Conservation (phyloP, 2,113 vertebrate genomes). For the Pteropus alecto region DNA sequence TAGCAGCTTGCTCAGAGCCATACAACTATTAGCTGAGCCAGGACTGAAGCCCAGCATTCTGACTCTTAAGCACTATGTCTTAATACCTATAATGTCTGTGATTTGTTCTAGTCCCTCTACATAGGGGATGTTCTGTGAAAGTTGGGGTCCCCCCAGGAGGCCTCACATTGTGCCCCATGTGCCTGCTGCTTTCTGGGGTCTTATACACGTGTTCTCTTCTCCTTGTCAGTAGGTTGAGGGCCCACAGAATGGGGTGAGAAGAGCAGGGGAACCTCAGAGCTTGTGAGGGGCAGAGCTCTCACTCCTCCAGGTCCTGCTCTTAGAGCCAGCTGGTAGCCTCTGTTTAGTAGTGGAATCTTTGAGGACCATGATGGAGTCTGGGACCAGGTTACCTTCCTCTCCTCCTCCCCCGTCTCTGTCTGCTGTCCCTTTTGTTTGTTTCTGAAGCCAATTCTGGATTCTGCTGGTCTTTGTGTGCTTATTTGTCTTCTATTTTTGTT, state of each 20-base stretch:
- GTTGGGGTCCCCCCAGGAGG: background rate
- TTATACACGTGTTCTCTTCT: accelerated
- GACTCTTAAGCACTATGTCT: no score
- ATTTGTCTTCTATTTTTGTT: background rate
- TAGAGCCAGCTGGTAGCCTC: background rate
- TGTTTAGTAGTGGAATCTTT: background rate
- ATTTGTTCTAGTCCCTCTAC: background rate
- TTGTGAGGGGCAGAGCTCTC: background rate
- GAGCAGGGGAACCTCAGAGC: background rate
- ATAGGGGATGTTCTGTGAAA: background rate
- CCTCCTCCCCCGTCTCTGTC: background rate
- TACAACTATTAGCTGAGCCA: accelerated
- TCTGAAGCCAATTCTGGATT: background rate
- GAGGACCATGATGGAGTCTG: no score
- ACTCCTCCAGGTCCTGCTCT: background rate
- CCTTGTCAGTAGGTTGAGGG: background rate
- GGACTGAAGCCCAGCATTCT: background rate
- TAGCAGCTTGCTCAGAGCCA: background rate
- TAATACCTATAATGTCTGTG: background rate
- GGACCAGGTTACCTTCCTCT: no score
- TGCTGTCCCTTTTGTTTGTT: background rate
- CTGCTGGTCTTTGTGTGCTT: background rate
- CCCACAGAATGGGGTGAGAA: background rate
- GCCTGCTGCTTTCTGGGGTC: background rate
- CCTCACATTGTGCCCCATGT: no score